Conservation (phyloP, 92 coral and sea anemone species). For the Epizoanthus fatuus region DNA sequence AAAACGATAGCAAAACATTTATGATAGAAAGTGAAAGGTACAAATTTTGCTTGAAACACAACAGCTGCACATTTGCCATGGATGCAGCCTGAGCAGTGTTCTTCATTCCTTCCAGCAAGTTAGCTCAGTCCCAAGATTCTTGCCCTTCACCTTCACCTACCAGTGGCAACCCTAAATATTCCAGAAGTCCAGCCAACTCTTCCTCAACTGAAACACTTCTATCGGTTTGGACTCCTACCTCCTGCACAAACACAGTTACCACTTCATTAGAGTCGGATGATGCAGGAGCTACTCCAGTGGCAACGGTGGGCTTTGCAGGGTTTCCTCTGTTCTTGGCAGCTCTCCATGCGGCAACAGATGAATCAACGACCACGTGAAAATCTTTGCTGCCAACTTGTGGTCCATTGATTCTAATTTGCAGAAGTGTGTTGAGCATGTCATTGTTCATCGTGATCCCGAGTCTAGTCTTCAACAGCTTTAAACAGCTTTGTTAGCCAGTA, state of each 20-base stretch:
- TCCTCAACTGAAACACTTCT: not conserved
- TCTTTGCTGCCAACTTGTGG: slow-evolving; percentile 41
- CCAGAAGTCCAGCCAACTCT: no score
- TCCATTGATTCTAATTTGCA: slow-evolving; percentile 38
- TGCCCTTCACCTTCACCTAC: no score
- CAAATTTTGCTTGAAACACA: no score
- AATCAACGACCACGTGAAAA: slow-evolving; percentile 19
- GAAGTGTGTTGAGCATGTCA: slow-evolving; percentile 37
- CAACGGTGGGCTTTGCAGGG: slow-evolving; percentile 34
- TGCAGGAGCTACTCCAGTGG: slow-evolving; percentile 27
- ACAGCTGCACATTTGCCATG: no score
- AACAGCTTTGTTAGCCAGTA: slow-evolving; percentile 52
- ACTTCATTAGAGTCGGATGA: slow-evolving; percentile 7
- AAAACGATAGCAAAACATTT: no score
- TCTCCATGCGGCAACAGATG: slow-evolving; percentile 43
- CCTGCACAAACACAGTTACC: slow-evolving; percentile 21
- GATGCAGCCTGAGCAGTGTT: no score
- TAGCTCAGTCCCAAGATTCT: no score
- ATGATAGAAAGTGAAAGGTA: no score
- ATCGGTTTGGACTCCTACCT: slow-evolving; percentile 38
- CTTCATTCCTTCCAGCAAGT: no score
- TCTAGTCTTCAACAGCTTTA: slow-evolving; percentile 45
- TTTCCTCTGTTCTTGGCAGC: slow-evolving; percentile 33
- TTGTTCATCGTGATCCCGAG: slow-evolving; percentile 36
- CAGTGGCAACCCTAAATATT: no score